A percentile compares a stretch with the other conserved stretches of the same genome.
Conservation (phyloP, 1,140 invertebrate species). For the Venturia canescens region DNA sequence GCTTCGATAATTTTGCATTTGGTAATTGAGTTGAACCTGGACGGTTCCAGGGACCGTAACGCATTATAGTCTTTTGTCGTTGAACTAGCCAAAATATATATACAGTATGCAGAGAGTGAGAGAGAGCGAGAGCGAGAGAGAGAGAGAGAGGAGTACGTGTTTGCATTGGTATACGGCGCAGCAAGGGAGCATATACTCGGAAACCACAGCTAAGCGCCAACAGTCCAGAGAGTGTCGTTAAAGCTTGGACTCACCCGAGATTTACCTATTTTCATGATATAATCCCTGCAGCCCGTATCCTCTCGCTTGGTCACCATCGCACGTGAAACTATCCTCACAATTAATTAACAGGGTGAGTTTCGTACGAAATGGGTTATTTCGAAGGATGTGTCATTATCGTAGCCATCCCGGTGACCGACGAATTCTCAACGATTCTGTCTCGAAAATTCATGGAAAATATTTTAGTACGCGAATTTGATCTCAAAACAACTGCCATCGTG, state of each 20-base stretch:
- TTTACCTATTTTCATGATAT: slow-evolving; percentile 16
- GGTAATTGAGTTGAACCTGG: slow-evolving; percentile 13
- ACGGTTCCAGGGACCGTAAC: slow-evolving; percentile 3
- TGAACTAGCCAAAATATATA: neutral
- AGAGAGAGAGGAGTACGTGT: slow-evolving; percentile 8
- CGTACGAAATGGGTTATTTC: slow-evolving; percentile 31
- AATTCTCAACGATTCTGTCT: neutral
- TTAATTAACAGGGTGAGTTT: slow-evolving; percentile 22
- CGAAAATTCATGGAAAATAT: neutral
- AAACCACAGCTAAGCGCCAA: slow-evolving; percentile 25
- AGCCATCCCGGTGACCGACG: neutral
- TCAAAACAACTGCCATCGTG: neutral
- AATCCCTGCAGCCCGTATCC: slow-evolving; percentile 5
- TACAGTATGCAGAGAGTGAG: no score
- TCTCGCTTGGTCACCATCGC: neutral
- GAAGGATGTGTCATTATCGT: slow-evolving; percentile 11
- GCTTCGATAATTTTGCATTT: neutral
- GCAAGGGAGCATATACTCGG: neutral
- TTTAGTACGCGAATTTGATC: neutral
- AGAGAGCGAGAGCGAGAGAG: no score
- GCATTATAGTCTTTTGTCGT: slow-evolving; percentile 17
- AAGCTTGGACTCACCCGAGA: slow-evolving; percentile 19
- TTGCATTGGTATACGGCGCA: neutral
- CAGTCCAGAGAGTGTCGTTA: slow-evolving; percentile 21
- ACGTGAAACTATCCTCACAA: slow-evolving; percentile 18